Evolutionary conservation across 2,888 invertebrate genomes (phyloP), one percentile per base, ranked within the genome.

Genomic region (Belgica antarctica): DNA sequence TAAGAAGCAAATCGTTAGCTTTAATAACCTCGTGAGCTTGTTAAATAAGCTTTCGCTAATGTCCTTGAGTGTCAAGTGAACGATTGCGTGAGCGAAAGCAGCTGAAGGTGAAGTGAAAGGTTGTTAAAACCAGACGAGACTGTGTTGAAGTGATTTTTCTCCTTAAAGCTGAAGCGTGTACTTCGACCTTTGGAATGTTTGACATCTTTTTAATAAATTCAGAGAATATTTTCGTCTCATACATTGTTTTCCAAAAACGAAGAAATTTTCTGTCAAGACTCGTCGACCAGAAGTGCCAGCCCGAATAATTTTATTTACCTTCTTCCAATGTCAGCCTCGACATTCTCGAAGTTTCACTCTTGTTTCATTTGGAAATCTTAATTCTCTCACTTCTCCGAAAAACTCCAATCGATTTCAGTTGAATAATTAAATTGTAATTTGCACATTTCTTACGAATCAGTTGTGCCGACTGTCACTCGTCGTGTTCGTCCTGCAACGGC

Each of bases 401-500:
- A 34, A 41, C 41, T 41, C 41, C 12, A 41, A 41, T 41, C 41
- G 41, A 12, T 41, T 41, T n/a, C 41, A 41, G 15, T 41, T 41
- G 41, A 41, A 41, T 41, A 41, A 41, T 41, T 41, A 41, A 41
- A 41, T n/a, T 41, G 41, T 41, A 12, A 41, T 41, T 41, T 41
- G 41, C 41, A n/a, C n/a, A 41, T 41, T 41, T 41, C n/a, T n/a
- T n/a, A 31, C 34, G 34, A 31, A 8, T 31, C 34, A 89, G 88
- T 76, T 93, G 93, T 78, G 86, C 87, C 34, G 84, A 87, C 63
- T 93, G 93, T 77, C 90, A 93, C 79, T 80, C 86, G 63, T 85
- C 88, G 24, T 93, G 93, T 78, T 88, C 89, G 75, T 89, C 91
- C 24, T 93, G 93, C 78, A 86, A 85, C 74, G 92, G 92, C 28